Conservation (phyloP, 2,113 vertebrate genomes). For the Oreocharis arfaki region DNA sequence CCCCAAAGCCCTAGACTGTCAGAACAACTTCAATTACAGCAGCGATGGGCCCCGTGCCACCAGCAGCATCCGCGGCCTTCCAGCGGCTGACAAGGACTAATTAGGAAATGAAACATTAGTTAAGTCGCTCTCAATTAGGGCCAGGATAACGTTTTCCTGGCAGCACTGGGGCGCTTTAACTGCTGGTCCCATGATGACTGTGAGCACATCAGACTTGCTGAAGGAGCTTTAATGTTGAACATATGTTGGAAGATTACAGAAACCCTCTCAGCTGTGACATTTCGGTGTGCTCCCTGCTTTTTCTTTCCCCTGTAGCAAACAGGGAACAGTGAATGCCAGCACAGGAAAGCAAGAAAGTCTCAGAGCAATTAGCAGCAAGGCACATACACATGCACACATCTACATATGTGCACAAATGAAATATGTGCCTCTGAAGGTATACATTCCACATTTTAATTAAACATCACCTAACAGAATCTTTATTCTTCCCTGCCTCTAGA, state of each 20-base stretch:
- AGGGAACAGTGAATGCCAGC: conserved; percentile 7
- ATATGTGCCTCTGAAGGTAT: neutral
- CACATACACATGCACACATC: neutral
- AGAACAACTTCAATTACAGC: conserved; percentile 64
- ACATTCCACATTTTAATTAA: neutral
- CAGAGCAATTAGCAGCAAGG: conserved; percentile 46
- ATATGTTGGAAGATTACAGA: conserved; percentile 66
- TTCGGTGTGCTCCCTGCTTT: conserved; percentile 55
- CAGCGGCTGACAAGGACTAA: conserved; percentile 71
- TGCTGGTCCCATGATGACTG: conserved; percentile 58
- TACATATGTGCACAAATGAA: neutral
- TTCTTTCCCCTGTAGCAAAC: conserved; percentile 51
- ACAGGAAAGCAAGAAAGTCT: conserved; percentile 15
- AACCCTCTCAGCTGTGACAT: conserved; percentile 69
- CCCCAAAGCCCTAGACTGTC: conserved; percentile 47
- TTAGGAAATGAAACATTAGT: conserved; percentile 75
- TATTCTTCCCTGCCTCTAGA: neutral
- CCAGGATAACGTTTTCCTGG: conserved; percentile 68
- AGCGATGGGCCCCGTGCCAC: conserved; percentile 57
- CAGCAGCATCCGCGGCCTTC: conserved; percentile 53
- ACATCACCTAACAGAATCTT: neutral
- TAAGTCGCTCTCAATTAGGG: conserved; percentile 73
- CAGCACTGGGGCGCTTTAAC: conserved; percentile 64
- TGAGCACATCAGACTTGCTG: conserved; percentile 67
- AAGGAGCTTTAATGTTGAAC: conserved; percentile 69